phyloP scores from a whole-genome alignment of 1,140 invertebrate genomes.

The Zaprionus davidi region DNA sequence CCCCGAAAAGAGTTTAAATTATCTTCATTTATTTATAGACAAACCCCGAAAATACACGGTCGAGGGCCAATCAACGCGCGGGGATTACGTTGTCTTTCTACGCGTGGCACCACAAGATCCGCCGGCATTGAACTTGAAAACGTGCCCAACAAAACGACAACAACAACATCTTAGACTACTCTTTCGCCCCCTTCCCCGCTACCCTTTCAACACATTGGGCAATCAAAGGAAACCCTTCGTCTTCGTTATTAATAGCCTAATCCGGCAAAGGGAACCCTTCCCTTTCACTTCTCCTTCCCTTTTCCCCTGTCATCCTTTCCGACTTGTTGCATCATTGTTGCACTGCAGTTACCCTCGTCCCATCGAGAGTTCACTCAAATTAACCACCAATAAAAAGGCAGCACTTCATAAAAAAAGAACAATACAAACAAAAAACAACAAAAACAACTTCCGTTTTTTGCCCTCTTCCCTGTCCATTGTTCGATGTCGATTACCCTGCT shows the following conservation, averaged over 20 bases:
- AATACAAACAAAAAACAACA: slow-evolving; percentile 4
- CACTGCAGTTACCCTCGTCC: slow-evolving; percentile 65
- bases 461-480: slow-evolving; percentile 40
- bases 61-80: slow-evolving; percentile 61
- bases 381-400: slow-evolving; percentile 81
- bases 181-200: background rate
- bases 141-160: slow-evolving; percentile 30
- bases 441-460: slow-evolving; percentile 74
- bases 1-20: slow-evolving; percentile 63
- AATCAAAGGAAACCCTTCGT: slow-evolving; percentile 53
- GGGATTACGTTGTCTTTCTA: slow-evolving; percentile 62
- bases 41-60: slow-evolving; percentile 16
- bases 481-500: slow-evolving; percentile 27
- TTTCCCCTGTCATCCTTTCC: slow-evolving; percentile 8
- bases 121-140: slow-evolving; percentile 79
- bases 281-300: slow-evolving; percentile 16
- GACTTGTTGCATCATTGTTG: slow-evolving; percentile 69
- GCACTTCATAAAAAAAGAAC: slow-evolving; percentile 75
- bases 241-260: slow-evolving; percentile 53
- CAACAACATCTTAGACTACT: slow-evolving; percentile 6
- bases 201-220: slow-evolving; percentile 71
- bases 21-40: slow-evolving; percentile 71
- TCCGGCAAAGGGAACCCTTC: slow-evolving; percentile 52
- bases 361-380: slow-evolving; percentile 67
- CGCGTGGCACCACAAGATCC: slow-evolving; percentile 76